Evolutionary conservation across 2,888 invertebrate species (phyloP), one percentile per base, ranked within the genome.

Genomic region (Amiota communis): DNA sequence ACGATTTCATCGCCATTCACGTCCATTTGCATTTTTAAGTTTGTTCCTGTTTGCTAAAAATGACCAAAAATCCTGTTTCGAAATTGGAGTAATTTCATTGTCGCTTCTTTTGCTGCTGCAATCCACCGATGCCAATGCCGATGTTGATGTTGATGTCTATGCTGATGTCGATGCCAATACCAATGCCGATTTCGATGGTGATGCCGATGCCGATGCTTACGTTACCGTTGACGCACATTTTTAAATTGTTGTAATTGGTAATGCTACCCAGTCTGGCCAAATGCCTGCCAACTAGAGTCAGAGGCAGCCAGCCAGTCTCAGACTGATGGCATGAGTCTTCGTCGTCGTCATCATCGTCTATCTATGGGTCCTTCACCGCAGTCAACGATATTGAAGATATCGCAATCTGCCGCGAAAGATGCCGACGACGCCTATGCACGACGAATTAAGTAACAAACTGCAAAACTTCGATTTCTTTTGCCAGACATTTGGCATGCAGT

Each of bases 1-100:
- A 68, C 81, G 85, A 87, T 87, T 87, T 87, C 87, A 87, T 86
- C 82, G 87, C 83, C 85, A 86, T 84, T 86, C 81, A 81, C 82
- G 84, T 79, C 79, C 78, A 78, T 83, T 83, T 80, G 77, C 79
- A 77, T 80, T 78, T 82, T 83, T 82, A 78, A 74, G n/a, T 72
- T 74, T 75, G 81, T 85, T 83, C 84, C 85, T 78, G 83, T 84
- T 83, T 81, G 81, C 86, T 84, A 84, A 86, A 87, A 86, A 85
- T 85, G 86, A 84, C 81, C 81, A 84, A 83, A 82, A 85, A 84
- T 82, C 83, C 79, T 75, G 81, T 84, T 85, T 84, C 74, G 84
- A 85, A 87, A 87, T 84, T 87, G 81, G 85, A 85, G 85, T 86
- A 87, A 85, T 84, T 85, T 81, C 80, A 79, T 79, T 77, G 78